Percentiles rank a stretch among this genome's conserved stretches.
These are phyloP conservation scores for Polypterus bichir DNA, from an alignment of 2,113 vertebrate species.

Conservation along the genomic window DNA sequence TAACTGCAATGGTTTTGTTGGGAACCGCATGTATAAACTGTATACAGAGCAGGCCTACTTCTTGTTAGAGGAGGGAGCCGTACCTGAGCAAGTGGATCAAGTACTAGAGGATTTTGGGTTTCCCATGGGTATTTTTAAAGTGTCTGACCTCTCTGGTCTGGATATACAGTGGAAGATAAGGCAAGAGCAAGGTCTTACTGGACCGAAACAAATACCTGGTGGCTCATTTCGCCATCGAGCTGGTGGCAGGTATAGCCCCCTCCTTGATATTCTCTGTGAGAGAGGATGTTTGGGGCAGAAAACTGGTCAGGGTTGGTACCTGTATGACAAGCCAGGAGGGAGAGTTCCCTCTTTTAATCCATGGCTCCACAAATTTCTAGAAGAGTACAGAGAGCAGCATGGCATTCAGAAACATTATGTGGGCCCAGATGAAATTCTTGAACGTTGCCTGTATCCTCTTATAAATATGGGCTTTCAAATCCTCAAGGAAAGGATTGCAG, in stretches of 20 bases:
- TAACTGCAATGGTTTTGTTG: slow-evolving; percentile 79
- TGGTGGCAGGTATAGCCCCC: slow-evolving; percentile 61
- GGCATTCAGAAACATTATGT: slow-evolving; percentile 46
- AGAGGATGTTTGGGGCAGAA: slow-evolving; percentile 76
- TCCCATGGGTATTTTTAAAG: slow-evolving; percentile 69
- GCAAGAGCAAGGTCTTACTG: slow-evolving; percentile 47
- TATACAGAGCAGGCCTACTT: slow-evolving; percentile 59
- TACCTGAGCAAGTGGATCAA: slow-evolving; percentile 62
- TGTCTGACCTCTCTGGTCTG: slow-evolving; percentile 73
- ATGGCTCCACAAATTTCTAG: slow-evolving; percentile 58
- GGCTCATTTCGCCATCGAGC: slow-evolving; percentile 39
- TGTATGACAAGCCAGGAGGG: slow-evolving; percentile 59
- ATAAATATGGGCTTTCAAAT: slow-evolving; percentile 79
- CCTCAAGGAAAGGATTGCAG: slow-evolving; percentile 68
- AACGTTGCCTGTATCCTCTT: slow-evolving; percentile 68
- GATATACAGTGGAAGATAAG: slow-evolving; percentile 76
- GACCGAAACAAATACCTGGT: slow-evolving; percentile 28
- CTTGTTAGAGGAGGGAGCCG: slow-evolving; percentile 79
- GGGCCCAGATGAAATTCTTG: slow-evolving; percentile 65
- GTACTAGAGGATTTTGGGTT: slow-evolving; percentile 78
- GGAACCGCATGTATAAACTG: slow-evolving; percentile 67
- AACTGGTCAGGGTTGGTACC: slow-evolving; percentile 72
- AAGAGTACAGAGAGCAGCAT: slow-evolving; percentile 54
- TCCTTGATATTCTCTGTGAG: slow-evolving; percentile 75
- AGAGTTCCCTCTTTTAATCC: slow-evolving; percentile 57